Conservation (phyloP, 2,797 vertebrate genomes). For the Fistularia commersonii region DNA sequence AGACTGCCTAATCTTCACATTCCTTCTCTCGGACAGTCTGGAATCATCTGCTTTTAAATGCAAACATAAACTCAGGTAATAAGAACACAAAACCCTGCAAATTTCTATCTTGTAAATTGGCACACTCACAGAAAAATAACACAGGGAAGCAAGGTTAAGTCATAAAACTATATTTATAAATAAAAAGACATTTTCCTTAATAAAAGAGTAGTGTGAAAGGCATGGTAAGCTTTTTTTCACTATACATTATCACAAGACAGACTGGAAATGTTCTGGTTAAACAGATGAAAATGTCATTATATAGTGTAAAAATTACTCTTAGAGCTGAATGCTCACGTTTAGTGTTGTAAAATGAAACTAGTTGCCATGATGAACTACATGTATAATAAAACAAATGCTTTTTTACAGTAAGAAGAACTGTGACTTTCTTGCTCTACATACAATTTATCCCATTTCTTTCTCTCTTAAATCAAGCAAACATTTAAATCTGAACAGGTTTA, state of each 20-base stretch:
- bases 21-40: conserved; percentile 41
- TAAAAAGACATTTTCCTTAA: conserved; percentile 77
- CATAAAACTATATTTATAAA: conserved; percentile 89
- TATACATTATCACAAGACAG: conserved; percentile 71
- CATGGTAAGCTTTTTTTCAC: conserved; percentile 61
- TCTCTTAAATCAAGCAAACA: conserved; percentile 64
- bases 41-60: conserved; percentile 45
- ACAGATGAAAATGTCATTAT: conserved; percentile 52
- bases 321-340: conserved; percentile 57
- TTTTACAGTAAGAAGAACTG: conserved; percentile 60
- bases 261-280: conserved; percentile 64
- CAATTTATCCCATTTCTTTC: conserved; percentile 47
- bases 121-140: conserved; percentile 19
- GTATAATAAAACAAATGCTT: conserved; percentile 66
- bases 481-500: conserved; percentile 54
- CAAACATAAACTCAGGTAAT: conserved; percentile 45
- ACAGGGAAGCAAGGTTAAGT: conserved; percentile 54
- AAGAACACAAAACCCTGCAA: not conserved
- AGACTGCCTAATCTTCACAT: conserved; percentile 52
- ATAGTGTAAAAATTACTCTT: conserved; percentile 64
- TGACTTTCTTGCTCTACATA: conserved; percentile 58
- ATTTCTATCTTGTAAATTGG: not conserved
- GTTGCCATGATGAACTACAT: conserved; percentile 57
- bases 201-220: conserved; percentile 77
- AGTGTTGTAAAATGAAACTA: conserved; percentile 59